Conservation (phyloP, 1,140 invertebrate species). For the Mamestra configurata region DNA sequence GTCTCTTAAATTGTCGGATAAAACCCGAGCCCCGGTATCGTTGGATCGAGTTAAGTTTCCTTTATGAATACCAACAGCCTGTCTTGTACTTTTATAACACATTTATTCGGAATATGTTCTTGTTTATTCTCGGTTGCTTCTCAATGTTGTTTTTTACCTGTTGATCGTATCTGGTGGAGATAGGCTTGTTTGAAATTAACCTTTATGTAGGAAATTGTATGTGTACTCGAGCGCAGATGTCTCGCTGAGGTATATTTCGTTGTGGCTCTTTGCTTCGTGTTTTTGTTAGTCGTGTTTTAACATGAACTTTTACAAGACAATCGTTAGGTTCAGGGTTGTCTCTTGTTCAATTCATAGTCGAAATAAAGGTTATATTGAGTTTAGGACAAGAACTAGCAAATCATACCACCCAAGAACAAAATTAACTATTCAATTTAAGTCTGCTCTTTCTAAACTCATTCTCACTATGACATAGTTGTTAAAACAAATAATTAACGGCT, state of each 20-base stretch:
- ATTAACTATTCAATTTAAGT: neutral
- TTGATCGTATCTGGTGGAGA: conserved; percentile 16
- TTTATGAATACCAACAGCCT: conserved; percentile 56
- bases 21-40: conserved; percentile 48
- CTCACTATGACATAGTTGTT: neutral
- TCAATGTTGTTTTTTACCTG: conserved; percentile 44
- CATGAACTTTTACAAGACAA: too few relatives aligned
- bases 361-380: too few relatives aligned
- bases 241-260: neutral
- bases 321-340: too few relatives aligned
- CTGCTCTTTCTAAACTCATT: neutral
- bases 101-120: conserved; percentile 45
- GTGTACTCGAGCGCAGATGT: conserved; percentile 4
- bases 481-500: conserved; percentile 37
- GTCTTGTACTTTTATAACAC: conserved; percentile 32
- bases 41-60: conserved; percentile 55
- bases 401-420: neutral
- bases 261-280: neutral
- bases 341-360: too few relatives aligned
- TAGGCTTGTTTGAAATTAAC: conserved; percentile 26
- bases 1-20: conserved; percentile 74
- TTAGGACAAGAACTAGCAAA: neutral
- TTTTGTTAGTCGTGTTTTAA: too few relatives aligned
- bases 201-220: conserved; percentile 25
- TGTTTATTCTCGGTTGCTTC: conserved; percentile 26